Evolutionary conservation across 2,797 vertebrate species (phyloP).

Genomic region (Bothrops alternatus): DNA sequence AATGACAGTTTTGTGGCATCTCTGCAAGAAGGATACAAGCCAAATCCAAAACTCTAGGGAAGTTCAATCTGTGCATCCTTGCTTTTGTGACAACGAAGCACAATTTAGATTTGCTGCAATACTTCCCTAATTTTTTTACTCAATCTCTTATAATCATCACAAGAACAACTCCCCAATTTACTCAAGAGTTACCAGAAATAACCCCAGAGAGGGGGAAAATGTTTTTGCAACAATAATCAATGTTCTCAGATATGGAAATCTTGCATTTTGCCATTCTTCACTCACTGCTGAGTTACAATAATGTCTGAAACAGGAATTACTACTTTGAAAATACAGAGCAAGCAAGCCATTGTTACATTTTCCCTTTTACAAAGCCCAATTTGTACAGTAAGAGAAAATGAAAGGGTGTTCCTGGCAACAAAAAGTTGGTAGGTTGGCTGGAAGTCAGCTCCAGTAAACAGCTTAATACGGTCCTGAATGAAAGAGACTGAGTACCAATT

Average conservation of each 20-base stretch:
- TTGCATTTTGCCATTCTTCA: neutral
- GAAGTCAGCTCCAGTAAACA: conserved; percentile 23
- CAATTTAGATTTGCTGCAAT: neutral
- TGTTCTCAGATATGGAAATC: conserved; percentile 5
- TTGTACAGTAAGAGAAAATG: neutral
- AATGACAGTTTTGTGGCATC: neutral
- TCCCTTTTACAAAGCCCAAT: neutral
- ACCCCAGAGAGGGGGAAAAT: neutral
- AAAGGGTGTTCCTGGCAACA: conserved; percentile 5
- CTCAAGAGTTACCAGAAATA: neutral
- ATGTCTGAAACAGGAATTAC: neutral
- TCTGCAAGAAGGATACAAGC: neutral
- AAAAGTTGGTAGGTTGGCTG: neutral
- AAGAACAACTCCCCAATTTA: neutral
- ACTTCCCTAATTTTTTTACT: neutral
- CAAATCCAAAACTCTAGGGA: neutral
- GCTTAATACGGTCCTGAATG: conserved; percentile 4
- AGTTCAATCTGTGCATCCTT: neutral
- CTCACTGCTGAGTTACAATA: neutral
- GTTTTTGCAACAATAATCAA: neutral
- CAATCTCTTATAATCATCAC: neutral
- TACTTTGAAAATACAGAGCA: conserved; percentile 11
- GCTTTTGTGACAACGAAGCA: neutral
- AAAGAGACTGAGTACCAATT: conserved; percentile 18
- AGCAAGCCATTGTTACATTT: conserved; percentile 15